Evolutionary conservation across 1,140 invertebrate species (phyloP).

Genomic region (Drosophila setifemur): DNA sequence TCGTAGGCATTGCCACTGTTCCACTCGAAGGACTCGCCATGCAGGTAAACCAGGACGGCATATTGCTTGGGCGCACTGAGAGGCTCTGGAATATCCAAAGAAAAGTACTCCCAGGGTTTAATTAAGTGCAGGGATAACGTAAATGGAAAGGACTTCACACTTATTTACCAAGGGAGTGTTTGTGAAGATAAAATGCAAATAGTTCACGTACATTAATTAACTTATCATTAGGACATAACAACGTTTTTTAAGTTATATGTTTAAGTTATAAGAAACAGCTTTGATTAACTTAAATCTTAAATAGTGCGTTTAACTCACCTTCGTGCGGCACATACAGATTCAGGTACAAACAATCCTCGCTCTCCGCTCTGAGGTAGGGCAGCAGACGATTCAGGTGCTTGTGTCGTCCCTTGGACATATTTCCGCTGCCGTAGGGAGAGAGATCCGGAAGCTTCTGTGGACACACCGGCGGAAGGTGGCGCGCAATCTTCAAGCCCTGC

Average conservation of each 20-base stretch:
- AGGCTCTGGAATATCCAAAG: slow-evolving; percentile 13
- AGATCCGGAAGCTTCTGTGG: slow-evolving; percentile 89
- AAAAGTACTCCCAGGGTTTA: no score
- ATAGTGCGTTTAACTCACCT: slow-evolving; percentile 84
- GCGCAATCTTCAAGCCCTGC: slow-evolving; percentile 88
- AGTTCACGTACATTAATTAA: not conserved
- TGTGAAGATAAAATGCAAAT: not conserved
- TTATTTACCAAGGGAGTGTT: no score
- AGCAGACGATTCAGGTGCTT: slow-evolving; percentile 88
- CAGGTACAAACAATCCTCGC: slow-evolving; percentile 95
- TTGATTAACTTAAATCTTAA: no score
- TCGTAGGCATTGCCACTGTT: slow-evolving; percentile 96
- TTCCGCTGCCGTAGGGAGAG: slow-evolving; percentile 53
- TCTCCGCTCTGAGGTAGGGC: slow-evolving; percentile 90
- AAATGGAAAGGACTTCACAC: no score
- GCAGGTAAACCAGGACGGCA: slow-evolving; percentile 94
- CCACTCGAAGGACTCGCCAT: slow-evolving; percentile 96
- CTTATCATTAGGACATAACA: not conserved
- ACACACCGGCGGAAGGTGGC: slow-evolving; percentile 91
- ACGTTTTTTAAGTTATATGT: not conserved
- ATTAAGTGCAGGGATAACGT: no score
- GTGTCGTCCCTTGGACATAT: slow-evolving; percentile 85
- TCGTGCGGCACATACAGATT: slow-evolving; percentile 95
- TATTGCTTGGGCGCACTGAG: slow-evolving; percentile 64
- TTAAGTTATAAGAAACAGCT: no score